These are phyloP conservation scores for Crotalus viridis DNA, from an alignment of 2,113 vertebrate genomes.

Conservation along the genomic window DNA sequence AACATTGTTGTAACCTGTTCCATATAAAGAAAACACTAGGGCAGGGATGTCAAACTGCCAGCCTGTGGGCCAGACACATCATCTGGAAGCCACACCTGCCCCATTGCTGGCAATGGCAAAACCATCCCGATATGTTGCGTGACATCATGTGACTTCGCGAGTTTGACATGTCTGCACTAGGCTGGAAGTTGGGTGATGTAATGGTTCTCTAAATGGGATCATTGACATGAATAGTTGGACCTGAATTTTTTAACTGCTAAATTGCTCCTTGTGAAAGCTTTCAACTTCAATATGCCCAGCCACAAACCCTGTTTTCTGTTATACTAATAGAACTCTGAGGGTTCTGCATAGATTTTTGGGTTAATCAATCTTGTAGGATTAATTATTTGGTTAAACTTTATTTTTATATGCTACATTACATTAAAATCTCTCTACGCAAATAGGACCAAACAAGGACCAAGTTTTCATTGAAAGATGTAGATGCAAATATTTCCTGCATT, in stretches of 20 bases:
- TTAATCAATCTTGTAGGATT: neutral
- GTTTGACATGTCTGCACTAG: too few species aligned
- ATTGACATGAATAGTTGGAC: neutral
- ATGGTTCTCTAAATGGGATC: neutral
- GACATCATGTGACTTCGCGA: too few species aligned
- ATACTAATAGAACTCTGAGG: neutral
- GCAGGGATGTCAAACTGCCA: too few species aligned
- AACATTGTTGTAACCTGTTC: neutral
- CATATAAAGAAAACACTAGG: neutral
- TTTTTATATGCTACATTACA: neutral
- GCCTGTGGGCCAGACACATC: too few species aligned
- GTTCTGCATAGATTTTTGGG: neutral
- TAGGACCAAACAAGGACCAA: neutral
- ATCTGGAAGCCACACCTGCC: too few species aligned
- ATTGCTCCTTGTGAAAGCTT: neutral
- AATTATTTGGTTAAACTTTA: neutral
- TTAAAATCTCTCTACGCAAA: neutral
- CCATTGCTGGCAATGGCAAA: too few species aligned
- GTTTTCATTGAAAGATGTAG: neutral
- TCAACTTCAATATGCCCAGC: neutral
- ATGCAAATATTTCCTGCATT: neutral
- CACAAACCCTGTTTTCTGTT: neutral
- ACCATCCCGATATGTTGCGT: too few species aligned
- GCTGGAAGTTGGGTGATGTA: neutral
- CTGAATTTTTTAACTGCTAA: neutral